Percentiles rank a stretch among this genome's conserved stretches.
Evolutionary conservation across 1,140 invertebrate genomes (phyloP).

Genomic region (Acromyrmex echinatior): DNA sequence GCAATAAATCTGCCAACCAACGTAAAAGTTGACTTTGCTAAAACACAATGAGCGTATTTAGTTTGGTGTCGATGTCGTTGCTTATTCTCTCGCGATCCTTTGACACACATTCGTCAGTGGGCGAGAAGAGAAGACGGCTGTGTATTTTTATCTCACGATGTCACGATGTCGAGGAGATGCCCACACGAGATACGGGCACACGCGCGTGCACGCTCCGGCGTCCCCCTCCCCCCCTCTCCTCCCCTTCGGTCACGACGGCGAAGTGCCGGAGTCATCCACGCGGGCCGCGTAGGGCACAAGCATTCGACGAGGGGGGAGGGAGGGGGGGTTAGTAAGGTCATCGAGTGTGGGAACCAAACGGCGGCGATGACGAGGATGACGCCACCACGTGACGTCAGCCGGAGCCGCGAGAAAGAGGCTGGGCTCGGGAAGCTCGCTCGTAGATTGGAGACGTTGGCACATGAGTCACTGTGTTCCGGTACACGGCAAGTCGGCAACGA

Average conservation of each 20-base stretch:
- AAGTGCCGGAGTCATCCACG: constrained; percentile 43
- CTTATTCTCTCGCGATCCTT: constrained; percentile 54
- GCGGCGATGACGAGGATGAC: constrained; percentile 82
- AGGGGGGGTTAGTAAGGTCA: constrained; percentile 77
- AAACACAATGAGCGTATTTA: neutral
- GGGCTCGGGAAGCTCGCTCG: constrained; percentile 71
- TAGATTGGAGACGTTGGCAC: constrained; percentile 75
- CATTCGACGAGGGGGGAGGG: constrained; percentile 37
- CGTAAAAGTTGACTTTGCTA: neutral
- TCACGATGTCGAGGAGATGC: constrained; percentile 36
- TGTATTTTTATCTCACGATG: constrained; percentile 54
- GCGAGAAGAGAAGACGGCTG: constrained; percentile 35
- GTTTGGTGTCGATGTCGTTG: constrained; percentile 38
- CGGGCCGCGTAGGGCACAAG: constrained; percentile 36
- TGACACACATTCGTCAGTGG: constrained; percentile 59
- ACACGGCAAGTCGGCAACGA: constrained; percentile 70
- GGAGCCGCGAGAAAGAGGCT: constrained; percentile 56
- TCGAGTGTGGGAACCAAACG: constrained; percentile 81
- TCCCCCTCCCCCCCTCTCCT: too few relatives aligned
- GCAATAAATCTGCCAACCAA: neutral
- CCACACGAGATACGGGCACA: constrained; percentile 36
- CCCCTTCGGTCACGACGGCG: neutral
- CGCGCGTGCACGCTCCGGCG: constrained; percentile 34
- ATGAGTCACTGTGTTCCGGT: constrained; percentile 79
- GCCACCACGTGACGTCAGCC: constrained; percentile 81